Percentiles rank a stretch among this genome's conserved stretches.
Evolutionary conservation across 1,140 invertebrate species (phyloP).

Genomic region (Eumeta japonica): DNA sequence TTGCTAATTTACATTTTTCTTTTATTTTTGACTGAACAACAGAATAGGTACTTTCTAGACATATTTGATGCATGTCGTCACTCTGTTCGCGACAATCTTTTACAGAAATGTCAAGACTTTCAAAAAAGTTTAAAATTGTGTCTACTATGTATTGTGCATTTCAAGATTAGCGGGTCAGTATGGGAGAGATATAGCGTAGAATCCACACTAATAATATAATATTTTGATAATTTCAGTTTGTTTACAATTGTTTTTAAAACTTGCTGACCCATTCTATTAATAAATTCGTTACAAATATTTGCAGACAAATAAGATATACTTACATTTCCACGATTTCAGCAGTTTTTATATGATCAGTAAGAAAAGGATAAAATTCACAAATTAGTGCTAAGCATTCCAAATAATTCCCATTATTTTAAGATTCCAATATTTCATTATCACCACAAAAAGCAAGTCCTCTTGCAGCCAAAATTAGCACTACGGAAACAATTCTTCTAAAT

Average conservation of each 20-base stretch:
- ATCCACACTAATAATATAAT: no score
- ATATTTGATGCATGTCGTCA: constrained; percentile 33
- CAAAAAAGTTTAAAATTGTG: constrained; percentile 24
- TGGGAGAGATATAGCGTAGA: no score
- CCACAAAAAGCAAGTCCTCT: constrained; percentile 6
- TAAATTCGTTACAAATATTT: constrained; percentile 14
- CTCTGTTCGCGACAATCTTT: constrained; percentile 29
- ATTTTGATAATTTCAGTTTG: constrained; percentile 14
- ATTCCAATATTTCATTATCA: constrained; percentile 5
- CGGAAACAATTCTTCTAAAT: constrained; percentile 4
- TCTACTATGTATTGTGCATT: constrained; percentile 17
- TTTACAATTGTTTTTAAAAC: constrained; percentile 12
- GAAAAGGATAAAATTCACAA: constrained; percentile 19
- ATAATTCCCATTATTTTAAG: constrained; percentile 18
- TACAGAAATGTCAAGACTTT: constrained; percentile 19
- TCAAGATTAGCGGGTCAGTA: no score
- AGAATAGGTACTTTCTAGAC: constrained; percentile 24
- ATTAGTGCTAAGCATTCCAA: constrained; percentile 15
- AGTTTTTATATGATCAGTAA: constrained; percentile 17
- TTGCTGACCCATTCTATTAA: no score
- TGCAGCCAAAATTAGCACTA: constrained; percentile 5
- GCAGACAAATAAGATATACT: constrained; percentile 14
- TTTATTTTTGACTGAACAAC: constrained; percentile 10
- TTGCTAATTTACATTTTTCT: constrained; percentile 6
- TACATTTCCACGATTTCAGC: constrained; percentile 16